Conservation (phyloP, 2,113 vertebrate species). For the Gymnorhina tibicen region DNA sequence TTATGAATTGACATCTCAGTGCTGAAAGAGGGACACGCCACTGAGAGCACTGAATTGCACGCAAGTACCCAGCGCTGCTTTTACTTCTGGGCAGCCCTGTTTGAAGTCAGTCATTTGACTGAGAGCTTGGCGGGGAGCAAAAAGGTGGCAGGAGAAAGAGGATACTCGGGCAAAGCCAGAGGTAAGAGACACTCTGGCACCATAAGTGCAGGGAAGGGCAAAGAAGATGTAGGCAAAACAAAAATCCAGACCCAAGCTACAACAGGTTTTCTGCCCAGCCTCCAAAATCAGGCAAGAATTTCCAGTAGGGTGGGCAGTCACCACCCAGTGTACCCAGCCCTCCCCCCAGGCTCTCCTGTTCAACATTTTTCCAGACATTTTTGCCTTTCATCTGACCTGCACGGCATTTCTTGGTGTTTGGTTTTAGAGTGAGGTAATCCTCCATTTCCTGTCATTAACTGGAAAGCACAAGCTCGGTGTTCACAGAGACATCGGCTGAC, state of each 20-base stretch:
- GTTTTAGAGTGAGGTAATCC: conserved; percentile 64
- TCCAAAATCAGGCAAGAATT: neutral
- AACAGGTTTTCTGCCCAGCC: neutral
- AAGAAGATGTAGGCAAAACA: neutral
- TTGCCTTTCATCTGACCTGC: conserved; percentile 18
- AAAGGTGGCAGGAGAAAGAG: conserved; percentile 4
- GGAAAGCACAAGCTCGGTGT: neutral
- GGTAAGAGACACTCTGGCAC: neutral
- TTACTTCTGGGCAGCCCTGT: conserved; percentile 30
- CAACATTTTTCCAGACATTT: neutral
- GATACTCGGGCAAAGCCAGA: neutral
- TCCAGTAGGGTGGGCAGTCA: neutral
- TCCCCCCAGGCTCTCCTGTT: neutral
- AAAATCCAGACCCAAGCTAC: conserved; percentile 3
- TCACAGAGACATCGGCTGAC: neutral
- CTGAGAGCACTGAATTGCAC: conserved; percentile 10
- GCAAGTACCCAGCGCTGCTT: neutral
- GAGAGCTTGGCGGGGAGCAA: neutral
- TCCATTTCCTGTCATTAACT: conserved; percentile 76
- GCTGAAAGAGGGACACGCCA: conserved; percentile 23
- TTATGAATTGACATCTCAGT: conserved; percentile 48
- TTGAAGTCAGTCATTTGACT: conserved; percentile 2
- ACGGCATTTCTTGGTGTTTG: neutral
- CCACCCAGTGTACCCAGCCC: neutral
- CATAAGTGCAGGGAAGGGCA: neutral